Base-by-base conservation (phyloP, 2,797 vertebrate genomes). In the Synaphobranchus kaupii region DNA sequence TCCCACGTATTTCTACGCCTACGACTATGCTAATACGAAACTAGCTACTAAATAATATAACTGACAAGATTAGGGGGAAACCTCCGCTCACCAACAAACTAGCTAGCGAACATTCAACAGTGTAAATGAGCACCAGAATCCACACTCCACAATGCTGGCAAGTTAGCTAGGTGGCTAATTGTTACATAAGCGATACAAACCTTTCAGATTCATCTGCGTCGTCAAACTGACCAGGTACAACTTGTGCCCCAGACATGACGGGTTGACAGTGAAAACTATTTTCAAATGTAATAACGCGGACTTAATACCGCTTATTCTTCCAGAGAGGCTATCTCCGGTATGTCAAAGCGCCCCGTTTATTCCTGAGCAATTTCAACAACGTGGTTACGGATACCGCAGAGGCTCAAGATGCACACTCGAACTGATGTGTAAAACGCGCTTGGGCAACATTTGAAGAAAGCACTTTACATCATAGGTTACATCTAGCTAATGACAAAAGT, bases 201-300 rank as follows among this genome's bases (percentile, higher is more conserved):
- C 96, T 93, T 78, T 95, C 95, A 0, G 96, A 94, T 89, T 95
- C 93, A 0, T 96, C 96, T 0, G 96, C 97, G 89, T 98, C 97
- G 73, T 98, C 98, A 87, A 98, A 98, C 94, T 98, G 98, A 20
- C 97, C 97, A 0, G 96, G 96, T 8, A 97, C 95, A 0, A 92
- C 88, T n/a, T 85, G 90, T 56, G 91, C 91, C 25, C 68, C 83
- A 22, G 89, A 87, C 92, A 92, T 90, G 25, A 8, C 68, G 56
- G 66, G n/a, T 25, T 48, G 10, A 50, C 15, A 39, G 28, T 13
- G 0, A 71, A 71, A 56, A 31, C 12, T 71, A 31, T 84, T 44
- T 39, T 10, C 60, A 85, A 58, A 12, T 10, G 22, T 17, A 31
- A n/a, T 22, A 17, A 17, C 8, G 22, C 6, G 20, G 20, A 20